phyloP scores from a whole-genome alignment of 2,797 vertebrate genomes.

The Falco novaeseelandiae region DNA sequence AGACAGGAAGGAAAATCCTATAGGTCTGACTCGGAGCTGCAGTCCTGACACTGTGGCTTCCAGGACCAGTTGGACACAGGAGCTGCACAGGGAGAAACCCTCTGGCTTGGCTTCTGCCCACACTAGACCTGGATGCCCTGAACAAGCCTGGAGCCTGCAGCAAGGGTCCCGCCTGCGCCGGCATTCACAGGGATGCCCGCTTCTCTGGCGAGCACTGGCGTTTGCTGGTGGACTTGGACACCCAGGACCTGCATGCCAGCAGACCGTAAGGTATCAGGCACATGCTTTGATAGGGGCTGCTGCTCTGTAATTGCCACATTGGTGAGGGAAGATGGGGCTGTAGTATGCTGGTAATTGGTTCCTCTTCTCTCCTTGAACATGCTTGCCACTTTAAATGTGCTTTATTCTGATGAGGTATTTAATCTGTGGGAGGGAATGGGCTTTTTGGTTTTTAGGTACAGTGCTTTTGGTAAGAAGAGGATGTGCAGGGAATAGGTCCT shows the following conservation, averaged over 20 bases:
- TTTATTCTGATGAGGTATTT: not conserved
- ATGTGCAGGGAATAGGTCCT: not conserved
- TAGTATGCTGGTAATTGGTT: not conserved
- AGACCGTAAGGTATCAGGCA: not conserved
- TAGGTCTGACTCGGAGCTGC: conserved; percentile 68
- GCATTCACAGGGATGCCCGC: rapidly evolving
- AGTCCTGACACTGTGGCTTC: not conserved
- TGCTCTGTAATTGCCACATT: rapidly evolving
- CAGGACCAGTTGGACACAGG: not conserved
- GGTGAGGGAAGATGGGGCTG: not conserved
- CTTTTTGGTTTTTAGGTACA: rapidly evolving
- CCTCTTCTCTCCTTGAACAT: not conserved
- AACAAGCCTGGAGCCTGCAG: not conserved
- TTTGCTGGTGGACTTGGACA: not conserved
- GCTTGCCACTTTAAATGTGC: not conserved
- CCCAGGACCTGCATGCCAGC: not conserved
- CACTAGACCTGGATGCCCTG: not conserved
- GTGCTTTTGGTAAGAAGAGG: not conserved
- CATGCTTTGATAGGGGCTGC: not conserved
- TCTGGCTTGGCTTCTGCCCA: not conserved
- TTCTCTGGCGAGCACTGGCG: rapidly evolving
- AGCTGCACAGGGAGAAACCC: not conserved
- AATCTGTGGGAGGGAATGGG: not conserved
- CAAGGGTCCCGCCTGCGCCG: not conserved
- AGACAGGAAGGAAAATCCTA: conserved; percentile 69